These are phyloP conservation scores for Astreopora myriophthalma DNA, from an alignment of 64 coral and sea anemone species.

Conservation along the genomic window DNA sequence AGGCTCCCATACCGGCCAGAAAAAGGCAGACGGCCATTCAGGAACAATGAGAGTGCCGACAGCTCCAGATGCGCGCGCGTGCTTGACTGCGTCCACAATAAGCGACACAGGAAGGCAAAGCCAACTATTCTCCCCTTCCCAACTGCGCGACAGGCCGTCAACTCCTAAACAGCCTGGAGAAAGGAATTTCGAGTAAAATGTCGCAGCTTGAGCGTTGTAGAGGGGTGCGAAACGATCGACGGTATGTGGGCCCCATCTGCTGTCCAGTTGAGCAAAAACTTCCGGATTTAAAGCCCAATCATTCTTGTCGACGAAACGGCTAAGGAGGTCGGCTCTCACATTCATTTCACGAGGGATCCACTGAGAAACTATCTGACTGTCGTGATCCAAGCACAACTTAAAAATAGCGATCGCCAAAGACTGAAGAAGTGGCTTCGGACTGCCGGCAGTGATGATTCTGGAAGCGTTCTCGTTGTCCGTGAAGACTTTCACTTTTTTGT, in stretches of 20 bases:
- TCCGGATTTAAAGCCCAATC: slow-evolving; percentile 5
- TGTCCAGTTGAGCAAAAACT: too few relatives aligned
- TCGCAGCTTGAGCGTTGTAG: too few relatives aligned
- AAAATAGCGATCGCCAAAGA: slow-evolving; percentile 1
- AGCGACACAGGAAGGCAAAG: neutral
- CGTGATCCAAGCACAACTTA: neutral
- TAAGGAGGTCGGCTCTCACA: slow-evolving; percentile 25
- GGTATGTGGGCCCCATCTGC: too few relatives aligned
- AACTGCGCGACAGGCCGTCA: too few relatives aligned
- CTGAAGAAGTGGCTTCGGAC: neutral
- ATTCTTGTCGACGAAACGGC: slow-evolving; percentile 20
- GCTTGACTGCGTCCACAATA: neutral
- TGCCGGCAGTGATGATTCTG: slow-evolving; percentile 22
- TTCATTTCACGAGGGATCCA: slow-evolving; percentile 31
- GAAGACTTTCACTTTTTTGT: slow-evolving; percentile 21
- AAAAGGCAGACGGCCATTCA: too few relatives aligned
- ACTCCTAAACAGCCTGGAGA: too few relatives aligned
- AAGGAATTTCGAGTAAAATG: too few relatives aligned
- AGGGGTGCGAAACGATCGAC: too few relatives aligned
- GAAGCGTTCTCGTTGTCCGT: slow-evolving; percentile 20
- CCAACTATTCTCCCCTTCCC: neutral
- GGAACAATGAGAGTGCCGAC: too few relatives aligned
- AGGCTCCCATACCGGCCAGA: too few relatives aligned
- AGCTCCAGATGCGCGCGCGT: neutral
- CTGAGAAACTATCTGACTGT: neutral